A percentile compares a stretch with the other conserved stretches of the same genome.
These are phyloP conservation scores for Ernsta delagoae DNA, from an alignment of 2,888 invertebrate species.

Conservation along the genomic window DNA sequence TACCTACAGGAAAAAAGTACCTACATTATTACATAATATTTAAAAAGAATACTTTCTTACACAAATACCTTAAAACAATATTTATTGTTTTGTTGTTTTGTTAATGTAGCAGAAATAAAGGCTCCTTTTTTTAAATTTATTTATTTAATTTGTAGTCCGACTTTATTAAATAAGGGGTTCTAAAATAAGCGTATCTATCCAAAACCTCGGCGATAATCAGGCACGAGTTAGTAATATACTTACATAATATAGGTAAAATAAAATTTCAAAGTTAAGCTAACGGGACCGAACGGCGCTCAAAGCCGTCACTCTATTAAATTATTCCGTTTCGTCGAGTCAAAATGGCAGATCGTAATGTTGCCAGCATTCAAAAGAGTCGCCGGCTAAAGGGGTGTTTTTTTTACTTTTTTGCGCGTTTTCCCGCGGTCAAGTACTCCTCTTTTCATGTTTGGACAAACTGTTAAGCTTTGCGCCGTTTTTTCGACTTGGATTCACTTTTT, in stretches of 20 bases:
- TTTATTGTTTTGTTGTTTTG: no score
- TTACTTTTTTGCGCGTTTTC: constrained; percentile 48
- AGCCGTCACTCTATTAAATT: constrained; percentile 76
- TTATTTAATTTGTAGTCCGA: no score
- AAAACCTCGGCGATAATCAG: no score
- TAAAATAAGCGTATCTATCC: no score
- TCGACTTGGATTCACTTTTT: constrained; percentile 31
- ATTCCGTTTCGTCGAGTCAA: constrained; percentile 72
- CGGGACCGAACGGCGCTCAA: constrained; percentile 60
- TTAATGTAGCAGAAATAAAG: no score
- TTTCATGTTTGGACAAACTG: constrained; percentile 53
- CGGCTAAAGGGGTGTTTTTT: constrained; percentile 53
- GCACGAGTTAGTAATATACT: constrained; percentile 21
- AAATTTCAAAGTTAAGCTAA: constrained; percentile 52
- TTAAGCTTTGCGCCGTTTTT: constrained; percentile 41
- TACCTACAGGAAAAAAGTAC: no score
- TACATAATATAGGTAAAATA: constrained; percentile 30
- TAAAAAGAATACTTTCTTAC: no score
- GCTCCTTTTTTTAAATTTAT: no score
- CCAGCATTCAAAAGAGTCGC: constrained; percentile 61
- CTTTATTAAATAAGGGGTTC: no score
- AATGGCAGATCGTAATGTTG: constrained; percentile 72
- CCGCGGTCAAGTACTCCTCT: constrained; percentile 56
- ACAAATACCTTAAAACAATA: no score
- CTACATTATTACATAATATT: no score